Evolutionary conservation across 2,797 vertebrate species (phyloP), one percentile per base, ranked within the genome.

Genomic region (Notoglanidium macrostoma): DNA sequence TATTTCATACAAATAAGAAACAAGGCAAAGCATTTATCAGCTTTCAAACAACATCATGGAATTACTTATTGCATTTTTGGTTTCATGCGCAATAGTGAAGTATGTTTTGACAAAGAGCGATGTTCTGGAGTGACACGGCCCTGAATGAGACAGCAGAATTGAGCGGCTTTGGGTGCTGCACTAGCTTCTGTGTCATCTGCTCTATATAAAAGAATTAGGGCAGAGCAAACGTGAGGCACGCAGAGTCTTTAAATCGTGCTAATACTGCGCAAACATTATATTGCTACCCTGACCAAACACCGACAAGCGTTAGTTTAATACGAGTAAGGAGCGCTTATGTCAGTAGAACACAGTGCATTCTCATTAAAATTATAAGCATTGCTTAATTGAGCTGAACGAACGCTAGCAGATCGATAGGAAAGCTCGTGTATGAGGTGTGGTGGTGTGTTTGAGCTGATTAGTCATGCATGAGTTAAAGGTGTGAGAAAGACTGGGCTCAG

Each of bases 131-230:
- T 86, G 84, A 83, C 84, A 77, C 29, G 32, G 76, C 72, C 59
- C 76, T 74, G 84, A 63, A 89, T 89, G 90, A 89, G 87, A 88
- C 85, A 88, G 90, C 88, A 90, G 87, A 90, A 91, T 61, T 73
- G 73, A 89, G 35, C 17, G 59, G 86, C 61, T 82, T 61, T 46
- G 76, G 77, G 61, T 83, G 72, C 84, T 89, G 80, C 51, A 70
- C 55, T 57, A 78, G 61, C 80, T 63, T 89, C 77, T 85, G 77
- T 88, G 88, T 88, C 73, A 88, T 74, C 81, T 87, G 86, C 51
- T 87, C 83, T 88, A 87, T 82, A 86, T 87, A 91, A 70, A 70
- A 85, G 67, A 89, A 89, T 73, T 88, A 67, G 88, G 87, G 88
- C 90, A 91, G 68, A 88, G 83, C 84, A 87, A 89, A 91, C 87